Base-by-base conservation (phyloP, 2,113 vertebrate genomes). In the Psophia crepitans region DNA sequence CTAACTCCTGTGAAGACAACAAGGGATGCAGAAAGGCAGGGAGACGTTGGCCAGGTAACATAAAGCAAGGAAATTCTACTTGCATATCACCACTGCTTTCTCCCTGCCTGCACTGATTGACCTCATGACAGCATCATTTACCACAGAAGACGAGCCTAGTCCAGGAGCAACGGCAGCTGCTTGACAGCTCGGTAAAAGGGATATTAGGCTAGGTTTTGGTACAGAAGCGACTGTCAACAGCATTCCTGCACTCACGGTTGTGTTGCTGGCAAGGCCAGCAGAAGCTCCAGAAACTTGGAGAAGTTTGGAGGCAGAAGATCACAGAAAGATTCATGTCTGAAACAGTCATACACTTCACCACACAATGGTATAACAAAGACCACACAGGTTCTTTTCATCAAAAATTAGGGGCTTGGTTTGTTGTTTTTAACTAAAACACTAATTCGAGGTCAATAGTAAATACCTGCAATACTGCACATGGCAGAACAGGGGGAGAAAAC, bases 301-400 rank as follows among this genome's bases (percentile, higher is more conserved):
- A 56, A 64, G 51, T 57, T 61, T 54, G 56, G 30, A 66, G 35
- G 33, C 8, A 81, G 21, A 74, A 12, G 17, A 33, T 7, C 9
- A 28, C 33, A 76, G 53, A 70, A 95, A 54, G 24, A 53, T 63
- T 43, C 2, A 30, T n/a, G 33, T 11, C 49, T 89, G 37, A 19
- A 87, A 65, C 2, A 56, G 21, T 11, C 41, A 8, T 7, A 21
- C 7, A 44, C 20, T 68, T 86, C 43, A 43, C 24, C 69, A 12
- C 19, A n/a, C 68, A 63, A 7, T 4, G 11, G 23, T 9, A 43
- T 20, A 78, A 43, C 21, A 22, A 53, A 56, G 28, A 20, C 2
- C 2, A 0, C 9, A 41, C 2, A 1, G 15, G 21, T 69, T 69
- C n/a, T 78, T 64, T 53, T 46, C 32, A 56, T 46, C 1, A 9